A percentile compares a stretch with the other conserved stretches of the same genome.
Evolutionary conservation across 2,888 invertebrate species (phyloP).

Genomic region (Pandemis heparana): DNA sequence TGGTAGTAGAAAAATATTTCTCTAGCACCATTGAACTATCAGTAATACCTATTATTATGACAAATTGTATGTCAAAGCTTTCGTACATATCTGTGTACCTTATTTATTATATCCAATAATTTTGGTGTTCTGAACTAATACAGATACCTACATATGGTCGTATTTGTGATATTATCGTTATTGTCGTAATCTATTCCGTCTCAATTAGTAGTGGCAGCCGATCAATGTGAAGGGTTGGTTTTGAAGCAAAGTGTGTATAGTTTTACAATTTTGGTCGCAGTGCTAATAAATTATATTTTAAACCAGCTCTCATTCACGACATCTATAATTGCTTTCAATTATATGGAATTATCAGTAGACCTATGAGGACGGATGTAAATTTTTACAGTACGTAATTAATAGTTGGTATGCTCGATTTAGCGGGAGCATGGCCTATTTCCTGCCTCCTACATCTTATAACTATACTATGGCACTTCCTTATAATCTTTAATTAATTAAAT

Average conservation of each 20-base stretch:
- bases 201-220: conserved; percentile 1
- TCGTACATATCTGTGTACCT: conserved; percentile 31
- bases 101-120: conserved; percentile 13
- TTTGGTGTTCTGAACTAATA: conserved; percentile 12
- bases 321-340: neutral
- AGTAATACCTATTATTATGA: conserved; percentile 1
- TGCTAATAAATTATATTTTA: conserved; percentile 4
- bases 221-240: neutral
- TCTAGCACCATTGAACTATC: conserved; percentile 6
- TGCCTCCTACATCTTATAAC: neutral
- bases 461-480: neutral
- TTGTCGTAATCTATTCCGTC: conserved; percentile 8
- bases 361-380: neutral
- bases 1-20: conserved; percentile 7
- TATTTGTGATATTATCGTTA: conserved; percentile 32
- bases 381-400: neutral
- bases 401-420: neutral
- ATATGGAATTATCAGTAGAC: neutral
- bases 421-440: neutral
- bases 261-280: conserved; percentile 15
- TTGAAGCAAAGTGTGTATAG: conserved; percentile 22
- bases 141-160: neutral
- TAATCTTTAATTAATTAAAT: no score
- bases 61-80: conserved; percentile 6
- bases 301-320: conserved; percentile 9